Evolutionary conservation across 1,140 invertebrate species (phyloP).

Genomic region (Drosophila triauraria): DNA sequence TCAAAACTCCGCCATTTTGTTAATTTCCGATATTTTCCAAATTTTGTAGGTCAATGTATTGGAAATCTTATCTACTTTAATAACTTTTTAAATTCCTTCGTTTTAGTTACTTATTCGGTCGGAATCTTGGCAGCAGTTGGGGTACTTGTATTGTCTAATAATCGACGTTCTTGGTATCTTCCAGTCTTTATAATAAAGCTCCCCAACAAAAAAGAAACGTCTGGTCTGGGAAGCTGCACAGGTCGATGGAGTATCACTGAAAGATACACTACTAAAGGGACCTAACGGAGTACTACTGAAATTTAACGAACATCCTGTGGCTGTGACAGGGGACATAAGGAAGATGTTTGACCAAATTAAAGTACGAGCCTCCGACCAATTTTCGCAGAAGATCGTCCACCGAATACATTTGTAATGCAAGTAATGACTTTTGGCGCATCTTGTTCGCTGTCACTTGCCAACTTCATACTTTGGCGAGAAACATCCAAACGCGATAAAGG

Average conservation of each 20-base stretch:
- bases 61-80: too few relatives aligned
- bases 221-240: not conserved
- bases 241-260: not conserved
- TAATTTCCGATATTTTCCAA: too few relatives aligned
- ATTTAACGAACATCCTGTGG: not conserved
- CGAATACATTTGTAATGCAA: not conserved
- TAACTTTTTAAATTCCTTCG: too few relatives aligned
- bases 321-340: too few relatives aligned
- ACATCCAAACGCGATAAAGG: not conserved
- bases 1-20: too few relatives aligned
- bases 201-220: not conserved
- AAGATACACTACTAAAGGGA: not conserved
- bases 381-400: not conserved
- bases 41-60: too few relatives aligned
- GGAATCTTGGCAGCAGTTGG: too few relatives aligned
- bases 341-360: too few relatives aligned
- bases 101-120: too few relatives aligned
- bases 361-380: not conserved
- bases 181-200: not conserved
- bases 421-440: not conserved
- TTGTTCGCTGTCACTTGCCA: not conserved
- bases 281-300: not conserved
- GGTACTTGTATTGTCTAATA: not conserved
- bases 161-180: not conserved
- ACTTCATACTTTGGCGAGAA: not conserved